Percentiles rank a stretch among this genome's conserved stretches.
phyloP scores from a whole-genome alignment of 2,888 invertebrate genomes.

The Drosophila seclusa region DNA sequence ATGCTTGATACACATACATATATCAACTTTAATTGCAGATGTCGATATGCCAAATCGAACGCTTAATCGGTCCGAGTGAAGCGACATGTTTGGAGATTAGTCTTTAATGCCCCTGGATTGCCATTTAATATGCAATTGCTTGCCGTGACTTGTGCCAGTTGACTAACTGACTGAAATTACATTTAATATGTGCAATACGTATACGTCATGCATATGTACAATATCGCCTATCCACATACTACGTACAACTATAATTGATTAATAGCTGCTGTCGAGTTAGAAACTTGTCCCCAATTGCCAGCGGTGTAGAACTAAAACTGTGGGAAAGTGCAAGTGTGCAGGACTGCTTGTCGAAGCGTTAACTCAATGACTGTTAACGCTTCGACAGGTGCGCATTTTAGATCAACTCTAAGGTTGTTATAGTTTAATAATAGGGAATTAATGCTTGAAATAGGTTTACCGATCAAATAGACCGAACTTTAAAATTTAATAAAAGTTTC shows the following conservation, averaged over 20 bases:
- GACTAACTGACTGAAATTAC: not conserved
- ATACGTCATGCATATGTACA: not conserved
- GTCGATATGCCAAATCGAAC: constrained; percentile 49
- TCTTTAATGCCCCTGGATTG: constrained; percentile 60
- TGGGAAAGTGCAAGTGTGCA: not conserved
- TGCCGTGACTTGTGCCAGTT: constrained; percentile 1
- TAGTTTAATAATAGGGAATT: too few species aligned
- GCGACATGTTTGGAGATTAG: constrained; percentile 54
- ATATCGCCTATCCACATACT: not conserved
- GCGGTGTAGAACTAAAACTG: not conserved
- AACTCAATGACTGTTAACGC: not conserved
- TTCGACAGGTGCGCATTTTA: not conserved
- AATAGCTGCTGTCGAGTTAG: constrained; percentile 17
- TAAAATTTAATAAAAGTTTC: not conserved
- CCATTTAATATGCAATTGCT: constrained; percentile 33
- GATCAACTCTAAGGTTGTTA: not conserved
- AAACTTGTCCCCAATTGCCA: constrained; percentile 55
- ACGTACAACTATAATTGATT: constrained; percentile 25
- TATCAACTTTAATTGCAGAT: constrained; percentile 56
- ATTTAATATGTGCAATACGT: constrained; percentile 17
- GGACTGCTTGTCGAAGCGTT: not conserved
- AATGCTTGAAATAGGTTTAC: not conserved
- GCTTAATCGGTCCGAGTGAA: constrained; percentile 47
- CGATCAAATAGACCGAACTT: not conserved
- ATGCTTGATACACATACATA: not conserved